These are phyloP conservation scores for Drosophila pallidifrons DNA, from an alignment of 1,140 invertebrate genomes.

Conservation along the genomic window DNA sequence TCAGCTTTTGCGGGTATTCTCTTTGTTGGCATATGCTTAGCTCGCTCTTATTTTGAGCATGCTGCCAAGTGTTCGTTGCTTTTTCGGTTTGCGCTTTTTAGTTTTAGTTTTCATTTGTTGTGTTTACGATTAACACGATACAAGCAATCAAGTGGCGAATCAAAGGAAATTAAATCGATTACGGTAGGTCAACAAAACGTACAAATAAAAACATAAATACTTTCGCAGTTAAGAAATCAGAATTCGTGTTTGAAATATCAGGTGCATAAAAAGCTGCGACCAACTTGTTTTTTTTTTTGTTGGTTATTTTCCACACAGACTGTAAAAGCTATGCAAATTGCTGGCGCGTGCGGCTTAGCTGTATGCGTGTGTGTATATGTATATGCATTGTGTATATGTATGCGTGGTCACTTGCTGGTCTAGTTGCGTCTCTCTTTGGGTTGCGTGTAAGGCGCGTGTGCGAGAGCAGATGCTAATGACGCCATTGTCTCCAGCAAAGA, in stretches of 20 bases:
- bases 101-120: slow-evolving; percentile 49
- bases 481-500: background rate
- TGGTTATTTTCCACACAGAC: slow-evolving; percentile 40
- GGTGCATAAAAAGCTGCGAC: slow-evolving; percentile 4
- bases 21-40: background rate
- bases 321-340: slow-evolving; percentile 33
- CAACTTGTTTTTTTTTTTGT: background rate
- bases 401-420: slow-evolving; percentile 13
- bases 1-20: slow-evolving; percentile 16
- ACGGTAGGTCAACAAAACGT: background rate
- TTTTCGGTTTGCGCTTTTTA: slow-evolving; percentile 15
- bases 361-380: slow-evolving; percentile 14
- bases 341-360: slow-evolving; percentile 38
- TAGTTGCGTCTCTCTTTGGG: slow-evolving; percentile 15
- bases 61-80: background rate
- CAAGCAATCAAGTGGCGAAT: background rate
- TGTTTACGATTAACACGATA: slow-evolving; percentile 22
- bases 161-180: background rate
- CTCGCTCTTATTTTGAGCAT: background rate
- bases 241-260: background rate
- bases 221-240: background rate
- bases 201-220: slow-evolving; percentile 12
- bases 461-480: slow-evolving; percentile 14
- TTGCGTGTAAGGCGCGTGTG: slow-evolving; percentile 31
- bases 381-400: slow-evolving; percentile 21